Base-by-base conservation (phyloP, 2,797 vertebrate genomes). In the Octomys mimax region DNA sequence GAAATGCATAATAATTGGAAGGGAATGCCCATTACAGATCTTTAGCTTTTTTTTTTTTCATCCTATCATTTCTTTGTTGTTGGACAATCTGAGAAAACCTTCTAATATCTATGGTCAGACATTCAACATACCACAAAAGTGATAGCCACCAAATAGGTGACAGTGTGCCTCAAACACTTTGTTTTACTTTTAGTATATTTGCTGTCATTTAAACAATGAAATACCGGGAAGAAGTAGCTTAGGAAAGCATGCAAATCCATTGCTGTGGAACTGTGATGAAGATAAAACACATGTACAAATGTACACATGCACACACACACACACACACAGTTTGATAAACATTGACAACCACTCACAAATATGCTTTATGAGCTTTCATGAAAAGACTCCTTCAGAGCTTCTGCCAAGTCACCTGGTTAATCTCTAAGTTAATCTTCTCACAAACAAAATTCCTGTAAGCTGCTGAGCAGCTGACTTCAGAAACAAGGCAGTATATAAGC, bases 381-480 rank as follows among this genome's bases (percentile, higher is more conserved):
- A 93, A 97, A 91, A 97, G 13, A 28, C 49, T 93, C 77, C 61
- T 78, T 81, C 13, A 36, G 83, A 77, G 39, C 52, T 81, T 70
- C 81, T 92, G 22, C 96, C 94, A 96, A 97, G 80, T 94, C 86
- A 94, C 66, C 86, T 96, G 87, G 77, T 92, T 96, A 97, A 96
- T 96, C 91, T 96, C 31, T 87, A 90, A 94, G 92, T 97, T 96
- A 94, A 96, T 96, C 87, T 97, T 81, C 94, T 16, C 62, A 33
- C 54, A 98, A 94, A 96, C 73, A 95, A 95, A 77, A 68, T 36
- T 46, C 18, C 3, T 21, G 1, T 62, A 68, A 93, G 14, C 49
- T 92, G 3, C 62, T 94, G 71, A 93, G 49, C 71, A 6, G 2
- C 91, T 94, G 57, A 96, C 6, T 3, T 24, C 2, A 2, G 31